Base-by-base conservation (phyloP, 2,113 vertebrate genomes). In the Zosterops japonicus region DNA sequence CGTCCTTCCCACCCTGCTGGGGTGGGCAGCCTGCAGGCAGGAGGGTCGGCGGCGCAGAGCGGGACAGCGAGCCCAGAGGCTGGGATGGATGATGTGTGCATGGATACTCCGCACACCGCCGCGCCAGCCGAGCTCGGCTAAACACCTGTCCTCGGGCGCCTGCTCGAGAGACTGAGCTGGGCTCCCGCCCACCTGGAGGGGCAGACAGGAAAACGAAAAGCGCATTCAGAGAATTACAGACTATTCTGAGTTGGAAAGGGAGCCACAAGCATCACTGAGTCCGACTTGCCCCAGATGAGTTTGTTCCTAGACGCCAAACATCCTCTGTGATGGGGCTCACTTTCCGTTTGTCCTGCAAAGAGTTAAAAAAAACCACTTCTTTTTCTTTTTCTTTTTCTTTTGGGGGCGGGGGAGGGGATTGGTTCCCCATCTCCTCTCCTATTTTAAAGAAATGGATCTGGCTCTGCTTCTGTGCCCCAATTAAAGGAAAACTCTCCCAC, bases 321-420 rank as follows among this genome's bases (percentile, higher is more conserved):
- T 23, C 9, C 7, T 49, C 41, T 8, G 23, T 4, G 44, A 4
- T 6, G 11, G 13, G 6, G 8, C 0, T 78, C 5, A 0, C 17
- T n/a, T 14, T 17, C 14, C 3, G 4, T n/a, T 39, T 82, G 4
- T 4, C 1, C 27, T 14, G 3, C 12, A 11, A 24, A 41, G 5
- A 47, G 8, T 6, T 59, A 36, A 69, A 35, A 52, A 27, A 14
- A 46, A 11, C 10, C 39, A 39, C 39, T 39, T 49, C 39, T 39
- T 39, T 39, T 53, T 12, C 22, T 29, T 57, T 20, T 23, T 33
- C 46, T 21, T 14, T 31, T 3, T 5, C 4, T 35, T 72, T 39
- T 39, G 11, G 39, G 39, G 39, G 39, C 39, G 39, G 39, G 21
- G 22, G 47, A 47, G 47, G 5, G 27, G 29, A 31, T 6, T 15